Evolutionary conservation across 1,140 invertebrate genomes (phyloP), one percentile per base, ranked within the genome.

Genomic region (Hyles euphorbiae): DNA sequence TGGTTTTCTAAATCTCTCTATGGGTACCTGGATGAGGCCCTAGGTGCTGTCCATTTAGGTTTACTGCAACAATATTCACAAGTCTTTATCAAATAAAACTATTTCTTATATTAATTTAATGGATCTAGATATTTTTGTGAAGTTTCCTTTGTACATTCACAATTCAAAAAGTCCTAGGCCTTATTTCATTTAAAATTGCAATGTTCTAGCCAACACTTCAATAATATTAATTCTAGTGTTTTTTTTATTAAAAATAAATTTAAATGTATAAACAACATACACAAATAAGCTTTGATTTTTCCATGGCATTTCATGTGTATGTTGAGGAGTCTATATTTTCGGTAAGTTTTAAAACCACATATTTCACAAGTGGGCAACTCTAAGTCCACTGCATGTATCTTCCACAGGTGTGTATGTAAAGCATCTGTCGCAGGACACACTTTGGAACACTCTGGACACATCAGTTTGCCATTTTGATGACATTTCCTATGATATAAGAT

Each of bases 351-450:
- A 70, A 92, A 94, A 40, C 81, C 89, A 77, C 90, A 94, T 63
- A 91, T 81, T 58, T 91, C 89, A 76, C 95, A 96, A 22, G 91
- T 91, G 56, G 92, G 93, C 34, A 96, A 78, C 72, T 96, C 95
- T 82, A 95, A 91, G 72, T 96, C 94, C n/a, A 96, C 91, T 46
- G 90, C 82, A 76, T 96, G 95, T 0, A 87, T 70, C 51, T 92
- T 92, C 95, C 95, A 96, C n/a, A 96, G 81, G 84, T 96, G 95
- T 22, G 92, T 91, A 32, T 92, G 92, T n/a, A 95, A 68, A 3
- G 89, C 80, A 53, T 92, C 91, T 90, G 94, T 94, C 10, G 88
- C 81, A 0, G 75, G 68, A 67, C 89, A 91, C 22, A 68, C 70
- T 58, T 88, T 83, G 1, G 76, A 69, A 79, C 95, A 96, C 72